Conservation (phyloP, 2,797 vertebrate genomes). For the Dendrocincla tyrannina region DNA sequence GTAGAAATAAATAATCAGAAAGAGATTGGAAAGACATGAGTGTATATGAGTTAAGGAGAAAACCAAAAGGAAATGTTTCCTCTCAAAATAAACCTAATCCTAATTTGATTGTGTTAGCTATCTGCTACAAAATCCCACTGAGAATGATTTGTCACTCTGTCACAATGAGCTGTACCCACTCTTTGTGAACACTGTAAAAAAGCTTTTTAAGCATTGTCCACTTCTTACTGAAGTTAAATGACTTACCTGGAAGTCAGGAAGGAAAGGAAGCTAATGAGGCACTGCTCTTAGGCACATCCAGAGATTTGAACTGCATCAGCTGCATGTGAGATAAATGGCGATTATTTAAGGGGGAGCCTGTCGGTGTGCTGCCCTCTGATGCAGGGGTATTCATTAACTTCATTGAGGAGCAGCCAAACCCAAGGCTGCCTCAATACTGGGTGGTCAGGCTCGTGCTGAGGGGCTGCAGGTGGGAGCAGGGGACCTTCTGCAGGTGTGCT, state of each 20-base stretch:
- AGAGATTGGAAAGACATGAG: not conserved
- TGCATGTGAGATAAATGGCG: not conserved
- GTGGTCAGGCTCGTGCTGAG: not conserved
- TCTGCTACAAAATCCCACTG: not conserved
- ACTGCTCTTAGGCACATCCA: not conserved
- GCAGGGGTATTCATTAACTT: accelerated
- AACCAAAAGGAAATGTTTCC: not conserved
- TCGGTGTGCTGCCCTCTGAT: not conserved
- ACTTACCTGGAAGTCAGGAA: not conserved
- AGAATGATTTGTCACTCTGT: not conserved
- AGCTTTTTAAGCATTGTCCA: not conserved
- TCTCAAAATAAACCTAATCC: not conserved
- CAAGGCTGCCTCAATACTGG: accelerated
- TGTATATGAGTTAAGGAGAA: not conserved
- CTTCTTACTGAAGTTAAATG: not conserved
- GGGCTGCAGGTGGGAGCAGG: not conserved
- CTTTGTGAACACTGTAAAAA: not conserved
- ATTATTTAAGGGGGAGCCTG: not conserved
- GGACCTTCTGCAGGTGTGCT: accelerated
- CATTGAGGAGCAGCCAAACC: not conserved
- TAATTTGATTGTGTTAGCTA: not conserved
- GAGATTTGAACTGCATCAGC: not conserved
- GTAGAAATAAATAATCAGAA: not conserved
- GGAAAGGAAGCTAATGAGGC: not conserved
- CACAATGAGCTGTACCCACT: accelerated